Conservation (phyloP, 2,113 vertebrate genomes). For the Dolichotis patagonum region DNA sequence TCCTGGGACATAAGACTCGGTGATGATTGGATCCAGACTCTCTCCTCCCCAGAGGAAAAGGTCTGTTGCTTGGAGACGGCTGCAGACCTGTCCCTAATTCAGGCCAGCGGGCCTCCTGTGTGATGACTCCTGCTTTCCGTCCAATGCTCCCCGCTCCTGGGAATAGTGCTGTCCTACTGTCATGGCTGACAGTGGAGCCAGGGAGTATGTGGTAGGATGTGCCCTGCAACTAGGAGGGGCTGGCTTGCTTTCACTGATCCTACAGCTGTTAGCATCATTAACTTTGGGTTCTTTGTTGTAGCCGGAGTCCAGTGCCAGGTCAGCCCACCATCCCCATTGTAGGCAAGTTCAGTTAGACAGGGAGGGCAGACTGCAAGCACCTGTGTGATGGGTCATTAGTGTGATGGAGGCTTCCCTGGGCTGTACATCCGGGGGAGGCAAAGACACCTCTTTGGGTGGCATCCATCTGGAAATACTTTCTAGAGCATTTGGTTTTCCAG, state of each 20-base stretch:
- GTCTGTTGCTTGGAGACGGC: not conserved
- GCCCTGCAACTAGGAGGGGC: no score
- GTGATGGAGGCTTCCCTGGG: not conserved
- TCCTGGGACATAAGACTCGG: not conserved
- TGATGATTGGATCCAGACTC: not conserved
- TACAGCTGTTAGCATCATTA: fast-evolving
- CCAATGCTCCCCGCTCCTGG: not conserved
- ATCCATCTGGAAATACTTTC: not conserved
- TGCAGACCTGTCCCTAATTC: not conserved
- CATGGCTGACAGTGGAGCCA: not conserved
- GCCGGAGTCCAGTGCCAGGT: fast-evolving
- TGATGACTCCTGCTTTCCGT: not conserved
- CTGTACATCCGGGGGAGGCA: not conserved
- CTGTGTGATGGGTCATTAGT: fast-evolving
- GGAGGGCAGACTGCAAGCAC: fast-evolving
- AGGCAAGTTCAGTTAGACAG: no score
- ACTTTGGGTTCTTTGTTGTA: no score
- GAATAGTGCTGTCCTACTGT: not conserved
- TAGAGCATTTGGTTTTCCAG: not conserved
- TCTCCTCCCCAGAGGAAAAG: not conserved
- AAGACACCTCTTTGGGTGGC: not conserved
- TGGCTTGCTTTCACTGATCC: not conserved
- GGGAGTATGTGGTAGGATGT: not conserved
- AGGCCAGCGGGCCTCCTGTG: not conserved
- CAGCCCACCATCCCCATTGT: fast-evolving